Conservation (phyloP, 2,113 vertebrate species). For the Otus sunia region DNA sequence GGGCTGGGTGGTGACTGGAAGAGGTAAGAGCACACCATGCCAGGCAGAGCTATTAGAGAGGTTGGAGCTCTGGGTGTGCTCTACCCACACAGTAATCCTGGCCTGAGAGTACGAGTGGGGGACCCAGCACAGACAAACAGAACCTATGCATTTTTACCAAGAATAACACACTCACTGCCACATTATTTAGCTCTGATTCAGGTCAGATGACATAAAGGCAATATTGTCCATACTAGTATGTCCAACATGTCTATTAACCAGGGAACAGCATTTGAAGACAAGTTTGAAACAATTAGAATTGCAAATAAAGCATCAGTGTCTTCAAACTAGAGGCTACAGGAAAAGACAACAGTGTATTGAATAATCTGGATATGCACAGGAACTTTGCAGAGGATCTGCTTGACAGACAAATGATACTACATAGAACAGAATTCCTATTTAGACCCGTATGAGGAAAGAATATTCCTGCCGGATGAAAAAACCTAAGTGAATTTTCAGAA, state of each 20-base stretch:
- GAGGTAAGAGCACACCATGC: not conserved
- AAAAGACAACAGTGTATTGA: not conserved
- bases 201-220: not conserved
- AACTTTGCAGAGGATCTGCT: not conserved
- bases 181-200: not conserved
- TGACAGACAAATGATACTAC: not conserved
- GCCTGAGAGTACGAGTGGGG: not conserved
- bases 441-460: not conserved
- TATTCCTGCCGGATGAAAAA: not conserved
- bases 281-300: not conserved
- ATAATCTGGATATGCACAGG: not conserved
- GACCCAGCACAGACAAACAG: not conserved
- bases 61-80: not conserved
- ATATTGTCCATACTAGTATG: not conserved
- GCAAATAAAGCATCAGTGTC: not conserved
- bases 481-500: not conserved
- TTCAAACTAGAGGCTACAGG: not conserved
- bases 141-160: not conserved
- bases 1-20: not conserved
- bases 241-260: not conserved
- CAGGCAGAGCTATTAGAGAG: not conserved
- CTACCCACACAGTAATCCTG: not conserved
- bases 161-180: accelerated
- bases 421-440: not conserved
- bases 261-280: not conserved